phyloP scores from a whole-genome alignment of 2,888 invertebrate genomes.

The Hypena proboscidalis region DNA sequence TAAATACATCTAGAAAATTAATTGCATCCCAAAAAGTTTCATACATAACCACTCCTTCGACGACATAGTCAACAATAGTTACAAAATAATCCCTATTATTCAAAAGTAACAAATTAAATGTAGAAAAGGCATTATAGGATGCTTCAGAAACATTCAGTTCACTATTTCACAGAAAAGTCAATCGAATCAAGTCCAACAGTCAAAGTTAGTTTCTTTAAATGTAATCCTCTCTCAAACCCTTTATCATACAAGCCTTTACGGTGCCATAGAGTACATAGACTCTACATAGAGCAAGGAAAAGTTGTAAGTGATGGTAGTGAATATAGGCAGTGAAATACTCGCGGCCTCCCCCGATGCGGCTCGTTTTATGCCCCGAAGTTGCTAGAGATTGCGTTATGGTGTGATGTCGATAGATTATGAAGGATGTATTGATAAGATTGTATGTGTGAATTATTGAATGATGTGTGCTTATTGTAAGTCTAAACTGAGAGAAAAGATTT shows the following conservation, averaged over 20 bases:
- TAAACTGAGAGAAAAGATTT: no score
- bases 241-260: slow-evolving; percentile 32
- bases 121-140: no score
- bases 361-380: slow-evolving; percentile 45
- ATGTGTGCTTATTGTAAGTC: no score
- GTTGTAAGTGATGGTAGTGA: slow-evolving; percentile 57
- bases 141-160: no score
- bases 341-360: slow-evolving; percentile 44
- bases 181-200: slow-evolving; percentile 10
- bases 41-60: no score
- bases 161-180: no score
- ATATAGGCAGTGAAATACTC: slow-evolving; percentile 56
- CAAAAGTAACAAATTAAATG: no score
- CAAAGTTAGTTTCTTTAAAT: slow-evolving; percentile 27
- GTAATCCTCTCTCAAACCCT: slow-evolving; percentile 29
- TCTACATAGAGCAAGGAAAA: slow-evolving; percentile 40
- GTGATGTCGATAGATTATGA: slow-evolving; percentile 24
- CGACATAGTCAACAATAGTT: no score
- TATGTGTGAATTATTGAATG: no score
- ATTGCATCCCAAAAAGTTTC: no score
- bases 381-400: slow-evolving; percentile 31
- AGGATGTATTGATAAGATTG: not conserved
- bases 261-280: slow-evolving; percentile 18
- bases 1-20: no score
- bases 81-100: no score